Base-by-base conservation (phyloP, 2,888 invertebrate species). In the Eurytoma adleriae region DNA sequence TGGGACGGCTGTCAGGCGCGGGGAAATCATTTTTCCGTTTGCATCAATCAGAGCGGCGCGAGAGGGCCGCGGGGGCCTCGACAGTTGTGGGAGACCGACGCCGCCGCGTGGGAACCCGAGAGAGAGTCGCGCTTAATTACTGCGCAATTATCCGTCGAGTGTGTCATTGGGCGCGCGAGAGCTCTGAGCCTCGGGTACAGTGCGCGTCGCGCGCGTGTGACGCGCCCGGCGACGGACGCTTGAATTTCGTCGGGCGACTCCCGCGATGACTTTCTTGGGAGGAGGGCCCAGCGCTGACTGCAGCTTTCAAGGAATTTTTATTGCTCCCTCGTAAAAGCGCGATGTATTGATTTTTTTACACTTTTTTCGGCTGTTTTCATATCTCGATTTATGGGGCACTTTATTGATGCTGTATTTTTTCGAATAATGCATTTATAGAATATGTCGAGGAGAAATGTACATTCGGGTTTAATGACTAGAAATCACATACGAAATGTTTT, bases 21-120 rank as follows among this genome's bases (percentile, higher is more conserved):
- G 40, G 54, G 57, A 73, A 75, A 72, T 80, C 72, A 80, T 80
- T 80, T 80, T 73, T 77, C 77, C 72, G 68, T 59, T 72, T 50
- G 71, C 80, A 77, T 80, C 80, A 77, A 80, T 77, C 80, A 80
- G 72, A 24, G 40, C 27, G 30, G 10, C 48, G 13, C 24, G 40
- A 40, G 40, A 40, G 40, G 10, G 40, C n/a, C 48, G 30, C 70
- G 30, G 5, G 50, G 62, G 14, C 30, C 59, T n/a, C 27, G 73
- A 74, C 69, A 75, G 68, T 79, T 79, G 40, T 64, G 70, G 59
- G 75, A 40, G 64, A 79, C 40, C 52, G 30, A 52, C 13, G 24
- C 5, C 1, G 7, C 16, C 48, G 68, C 79, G 79, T 79, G 79
- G 79, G 79, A 79, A 79, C 62, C 10, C 40, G 40, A 40, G 40